A percentile compares a stretch with the other conserved stretches of the same genome.
These are phyloP conservation scores for Oncorhynchus mykiss DNA, from an alignment of 2,113 vertebrate species.

Conservation along the genomic window DNA sequence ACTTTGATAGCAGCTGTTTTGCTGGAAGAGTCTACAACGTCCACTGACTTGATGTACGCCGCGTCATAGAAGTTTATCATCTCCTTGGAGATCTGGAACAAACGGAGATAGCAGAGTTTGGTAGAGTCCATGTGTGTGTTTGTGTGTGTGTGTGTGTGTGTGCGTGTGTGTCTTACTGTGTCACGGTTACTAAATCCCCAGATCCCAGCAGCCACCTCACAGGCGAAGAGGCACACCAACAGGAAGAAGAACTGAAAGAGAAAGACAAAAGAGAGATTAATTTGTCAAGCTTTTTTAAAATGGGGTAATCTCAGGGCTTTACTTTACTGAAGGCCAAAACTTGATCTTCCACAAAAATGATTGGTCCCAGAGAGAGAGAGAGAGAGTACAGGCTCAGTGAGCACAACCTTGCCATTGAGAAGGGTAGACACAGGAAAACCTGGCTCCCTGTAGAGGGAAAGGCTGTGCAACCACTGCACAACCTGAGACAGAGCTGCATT, in stretches of 20 bases:
- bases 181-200: constrained; percentile 96
- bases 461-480: too few species aligned
- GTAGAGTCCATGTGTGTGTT: not conserved
- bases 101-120: not conserved
- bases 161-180: constrained; percentile 71
- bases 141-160: too few species aligned
- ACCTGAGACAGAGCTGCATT: too few species aligned
- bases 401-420: too few species aligned
- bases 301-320: too few species aligned
- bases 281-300: not conserved
- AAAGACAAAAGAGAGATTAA: not conserved
- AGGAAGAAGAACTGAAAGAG: constrained; percentile 90
- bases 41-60: constrained; percentile 64
- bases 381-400: not conserved
- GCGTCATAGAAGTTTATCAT: constrained; percentile 87
- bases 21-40: fast-evolving
- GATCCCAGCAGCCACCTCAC: constrained; percentile 94
- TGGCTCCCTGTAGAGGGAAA: too few species aligned
- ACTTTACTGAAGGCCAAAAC: too few species aligned
- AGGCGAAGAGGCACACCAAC: constrained; percentile 95
- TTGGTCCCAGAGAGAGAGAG: not conserved
- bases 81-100: constrained; percentile 82
- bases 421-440: too few species aligned
- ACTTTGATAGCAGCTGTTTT: constrained; percentile 64
- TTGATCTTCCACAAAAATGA: too few species aligned